phyloP scores from a whole-genome alignment of 2,797 vertebrate genomes.

The Spinus pinus region DNA sequence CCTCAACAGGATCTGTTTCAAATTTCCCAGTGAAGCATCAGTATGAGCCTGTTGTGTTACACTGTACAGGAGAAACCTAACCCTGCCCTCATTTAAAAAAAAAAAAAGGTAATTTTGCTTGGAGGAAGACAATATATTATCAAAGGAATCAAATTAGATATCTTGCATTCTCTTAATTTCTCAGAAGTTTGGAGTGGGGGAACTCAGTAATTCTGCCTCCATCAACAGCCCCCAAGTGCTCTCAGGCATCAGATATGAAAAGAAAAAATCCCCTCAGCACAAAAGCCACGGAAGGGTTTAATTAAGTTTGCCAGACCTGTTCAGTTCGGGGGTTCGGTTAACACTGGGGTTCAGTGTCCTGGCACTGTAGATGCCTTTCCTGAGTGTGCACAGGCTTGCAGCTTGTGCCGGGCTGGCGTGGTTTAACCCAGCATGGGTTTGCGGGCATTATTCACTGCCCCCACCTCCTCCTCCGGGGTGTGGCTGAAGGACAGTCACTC shows the following conservation, averaged over 20 bases:
- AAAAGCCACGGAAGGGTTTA: neutral
- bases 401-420: neutral
- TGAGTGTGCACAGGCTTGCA: neutral
- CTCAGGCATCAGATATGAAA: neutral
- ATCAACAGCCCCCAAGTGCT: neutral
- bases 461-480: fast-evolving
- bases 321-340: neutral
- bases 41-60: neutral
- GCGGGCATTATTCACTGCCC: neutral
- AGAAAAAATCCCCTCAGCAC: neutral
- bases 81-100: neutral
- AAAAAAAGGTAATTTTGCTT: neutral
- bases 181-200: neutral
- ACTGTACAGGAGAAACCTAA: neutral
- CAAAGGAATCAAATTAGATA: neutral
- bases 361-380: neutral
- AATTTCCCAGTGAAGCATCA: neutral
- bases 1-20: neutral
- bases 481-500: neutral
- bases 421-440: neutral
- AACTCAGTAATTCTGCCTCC: neutral
- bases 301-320: neutral
- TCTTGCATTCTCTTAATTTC: neutral
- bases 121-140: neutral
- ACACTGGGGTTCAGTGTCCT: neutral